phyloP scores from a whole-genome alignment of 2,888 invertebrate species.

The Tribolium freemani region DNA sequence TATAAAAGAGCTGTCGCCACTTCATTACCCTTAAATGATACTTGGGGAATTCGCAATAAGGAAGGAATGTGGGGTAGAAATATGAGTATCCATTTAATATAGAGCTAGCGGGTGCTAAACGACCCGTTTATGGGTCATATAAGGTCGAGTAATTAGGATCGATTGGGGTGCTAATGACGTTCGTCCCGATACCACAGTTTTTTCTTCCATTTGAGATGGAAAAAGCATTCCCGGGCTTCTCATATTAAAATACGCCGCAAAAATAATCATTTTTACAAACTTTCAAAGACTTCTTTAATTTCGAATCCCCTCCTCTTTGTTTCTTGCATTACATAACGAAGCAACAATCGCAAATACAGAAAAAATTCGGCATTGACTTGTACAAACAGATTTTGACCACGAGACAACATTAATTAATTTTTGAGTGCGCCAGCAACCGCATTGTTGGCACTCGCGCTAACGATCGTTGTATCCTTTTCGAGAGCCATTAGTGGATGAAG shows the following conservation, averaged over 20 bases:
- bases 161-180: conserved; percentile 37
- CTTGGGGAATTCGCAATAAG: conserved; percentile 70
- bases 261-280: conserved; percentile 12
- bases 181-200: background rate
- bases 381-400: conserved; percentile 4
- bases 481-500: conserved; percentile 64
- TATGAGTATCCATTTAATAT: conserved; percentile 68
- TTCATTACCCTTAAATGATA: conserved; percentile 67
- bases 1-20: conserved; percentile 60
- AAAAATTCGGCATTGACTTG: conserved; percentile 23
- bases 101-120: conserved; percentile 52
- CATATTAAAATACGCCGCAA: conserved; percentile 16
- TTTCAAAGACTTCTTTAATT: conserved; percentile 34
- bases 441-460: conserved; percentile 48
- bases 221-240: conserved; percentile 1
- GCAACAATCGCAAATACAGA: conserved; percentile 8
- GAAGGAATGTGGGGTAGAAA: conserved; percentile 67
- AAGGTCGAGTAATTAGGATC: conserved; percentile 40
- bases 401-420: conserved; percentile 13
- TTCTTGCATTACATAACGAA: conserved; percentile 13
- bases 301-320: background rate
- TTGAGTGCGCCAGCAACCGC: conserved; percentile 13
- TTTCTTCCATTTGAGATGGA: background rate
- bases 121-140: conserved; percentile 57
- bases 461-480: conserved; percentile 64